These are phyloP conservation scores for Paracanthobrama guichenoti DNA, from an alignment of 2,113 vertebrate genomes.

Conservation along the genomic window DNA sequence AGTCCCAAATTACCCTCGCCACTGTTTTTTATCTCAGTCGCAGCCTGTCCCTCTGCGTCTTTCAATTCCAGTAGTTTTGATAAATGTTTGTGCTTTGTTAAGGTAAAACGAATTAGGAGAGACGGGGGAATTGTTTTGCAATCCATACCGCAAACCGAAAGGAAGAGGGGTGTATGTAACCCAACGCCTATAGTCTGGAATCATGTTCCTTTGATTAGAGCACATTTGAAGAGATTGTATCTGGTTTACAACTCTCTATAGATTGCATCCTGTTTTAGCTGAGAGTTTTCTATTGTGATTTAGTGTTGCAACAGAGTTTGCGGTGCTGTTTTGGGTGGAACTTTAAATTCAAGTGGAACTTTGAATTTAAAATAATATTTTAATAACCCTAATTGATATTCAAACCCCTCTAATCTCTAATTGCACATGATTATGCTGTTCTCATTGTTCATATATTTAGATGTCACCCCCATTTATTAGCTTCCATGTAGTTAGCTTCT, in stretches of 20 bases:
- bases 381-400: too few relatives aligned
- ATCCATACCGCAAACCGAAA: background rate
- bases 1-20: conserved; percentile 31
- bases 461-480: too few relatives aligned
- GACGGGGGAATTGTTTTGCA: conserved; percentile 24
- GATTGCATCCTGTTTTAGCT: background rate
- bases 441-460: too few relatives aligned
- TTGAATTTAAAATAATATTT: too few relatives aligned
- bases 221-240: conserved; percentile 4
- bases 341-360: background rate
- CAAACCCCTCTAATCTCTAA: too few relatives aligned
- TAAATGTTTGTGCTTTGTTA: conserved; percentile 39
- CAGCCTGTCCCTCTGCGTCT: conserved; percentile 22
- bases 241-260: background rate
- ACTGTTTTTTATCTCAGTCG: conserved; percentile 40
- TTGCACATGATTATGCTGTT: too few relatives aligned
- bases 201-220: background rate
- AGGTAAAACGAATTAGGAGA: conserved; percentile 37
- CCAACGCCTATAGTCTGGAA: background rate
- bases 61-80: conserved; percentile 44
- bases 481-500: too few relatives aligned
- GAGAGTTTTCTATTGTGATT: background rate
- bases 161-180: background rate
- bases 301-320: background rate
- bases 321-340: background rate